phyloP scores from a whole-genome alignment of 2,888 invertebrate species.

The Chorisops tibialis region DNA sequence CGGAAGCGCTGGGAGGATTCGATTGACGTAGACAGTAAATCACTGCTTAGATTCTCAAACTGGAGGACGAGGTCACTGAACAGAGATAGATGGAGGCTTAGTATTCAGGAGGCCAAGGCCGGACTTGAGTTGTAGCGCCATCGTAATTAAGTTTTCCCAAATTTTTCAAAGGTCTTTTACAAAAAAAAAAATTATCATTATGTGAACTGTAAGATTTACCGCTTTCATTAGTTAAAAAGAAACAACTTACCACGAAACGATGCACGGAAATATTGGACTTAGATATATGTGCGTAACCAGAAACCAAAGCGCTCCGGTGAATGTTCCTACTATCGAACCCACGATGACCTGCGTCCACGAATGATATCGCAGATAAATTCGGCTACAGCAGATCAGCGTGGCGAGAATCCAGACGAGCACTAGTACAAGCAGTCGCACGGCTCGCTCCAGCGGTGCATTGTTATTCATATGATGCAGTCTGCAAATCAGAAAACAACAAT shows the following conservation, averaged over 20 bases:
- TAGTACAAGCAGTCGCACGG: slow-evolving; percentile 68
- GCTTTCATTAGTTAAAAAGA: too few relatives aligned
- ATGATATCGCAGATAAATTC: slow-evolving; percentile 86
- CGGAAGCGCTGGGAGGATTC: too few relatives aligned
- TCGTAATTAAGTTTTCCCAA: too few relatives aligned
- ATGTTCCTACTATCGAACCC: slow-evolving; percentile 70
- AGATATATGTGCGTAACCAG: slow-evolving; percentile 72
- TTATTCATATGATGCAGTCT: slow-evolving; percentile 82
- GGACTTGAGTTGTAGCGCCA: too few relatives aligned
- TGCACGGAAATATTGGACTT: slow-evolving; percentile 79
- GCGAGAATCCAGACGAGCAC: slow-evolving; percentile 60
- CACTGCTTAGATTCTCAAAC: too few relatives aligned
- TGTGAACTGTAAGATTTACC: too few relatives aligned
- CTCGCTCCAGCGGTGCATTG: slow-evolving; percentile 70
- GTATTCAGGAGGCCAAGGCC: too few relatives aligned
- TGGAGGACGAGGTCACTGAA: too few relatives aligned
- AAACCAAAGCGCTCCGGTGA: slow-evolving; percentile 80
- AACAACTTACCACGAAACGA: slow-evolving; percentile 84
- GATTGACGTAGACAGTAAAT: too few relatives aligned
- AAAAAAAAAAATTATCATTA: too few relatives aligned
- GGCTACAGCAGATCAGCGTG: slow-evolving; percentile 62
- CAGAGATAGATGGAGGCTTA: too few relatives aligned
- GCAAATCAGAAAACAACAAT: slow-evolving; percentile 39
- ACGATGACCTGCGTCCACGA: slow-evolving; percentile 76
- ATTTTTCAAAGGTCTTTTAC: too few relatives aligned